These are phyloP conservation scores for Galemys pyrenaicus DNA, from an alignment of 2,113 vertebrate species.

Conservation along the genomic window DNA sequence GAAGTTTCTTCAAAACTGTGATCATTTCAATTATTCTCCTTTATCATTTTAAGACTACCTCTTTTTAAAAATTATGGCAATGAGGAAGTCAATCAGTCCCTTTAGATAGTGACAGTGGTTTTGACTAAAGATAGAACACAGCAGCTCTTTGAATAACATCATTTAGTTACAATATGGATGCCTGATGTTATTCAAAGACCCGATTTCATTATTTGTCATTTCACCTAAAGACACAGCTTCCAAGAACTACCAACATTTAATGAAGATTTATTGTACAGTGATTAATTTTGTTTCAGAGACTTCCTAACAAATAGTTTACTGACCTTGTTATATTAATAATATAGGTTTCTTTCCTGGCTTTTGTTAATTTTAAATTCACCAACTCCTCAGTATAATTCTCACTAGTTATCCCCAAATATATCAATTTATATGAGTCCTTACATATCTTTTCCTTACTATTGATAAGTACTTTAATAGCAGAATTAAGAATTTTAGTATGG, in stretches of 20 bases:
- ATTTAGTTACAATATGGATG: no score
- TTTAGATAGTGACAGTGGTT: background rate
- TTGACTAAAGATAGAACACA: background rate
- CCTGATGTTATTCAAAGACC: background rate
- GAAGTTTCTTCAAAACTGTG: slow-evolving; percentile 18
- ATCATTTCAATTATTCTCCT: slow-evolving; percentile 12
- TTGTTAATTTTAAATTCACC: background rate
- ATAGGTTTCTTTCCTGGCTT: background rate
- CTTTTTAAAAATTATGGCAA: background rate
- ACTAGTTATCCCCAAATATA: background rate
- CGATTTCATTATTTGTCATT: background rate
- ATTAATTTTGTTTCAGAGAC: slow-evolving; percentile 14
- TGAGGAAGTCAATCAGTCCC: background rate
- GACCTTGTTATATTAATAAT: background rate
- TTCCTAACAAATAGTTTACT: slow-evolving; percentile 26
- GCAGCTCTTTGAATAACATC: no score
- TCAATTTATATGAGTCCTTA: background rate
- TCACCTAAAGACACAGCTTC: background rate
- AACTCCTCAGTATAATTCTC: background rate
- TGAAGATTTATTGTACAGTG: background rate
- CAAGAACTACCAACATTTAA: background rate
- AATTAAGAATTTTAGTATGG: background rate
- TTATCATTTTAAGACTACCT: background rate
- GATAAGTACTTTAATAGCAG: background rate
- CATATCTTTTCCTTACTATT: background rate